Percentiles rank a stretch among this genome's conserved stretches.
Conservation (phyloP, 2,888 invertebrate species). For the Melanargia galathea region DNA sequence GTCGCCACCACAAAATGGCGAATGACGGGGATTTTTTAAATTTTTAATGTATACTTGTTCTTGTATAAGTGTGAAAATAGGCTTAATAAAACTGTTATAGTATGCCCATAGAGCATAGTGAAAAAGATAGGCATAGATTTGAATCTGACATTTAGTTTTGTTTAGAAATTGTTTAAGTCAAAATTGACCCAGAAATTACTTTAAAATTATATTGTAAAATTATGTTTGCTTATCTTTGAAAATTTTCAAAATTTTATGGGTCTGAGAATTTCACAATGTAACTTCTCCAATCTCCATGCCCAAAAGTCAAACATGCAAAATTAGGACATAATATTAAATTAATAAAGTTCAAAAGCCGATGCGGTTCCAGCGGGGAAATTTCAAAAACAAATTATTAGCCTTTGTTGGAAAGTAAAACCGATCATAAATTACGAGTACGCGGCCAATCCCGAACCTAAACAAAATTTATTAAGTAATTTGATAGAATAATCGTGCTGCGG, state of each 20-base stretch:
- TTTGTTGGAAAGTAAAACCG: conserved; percentile 65
- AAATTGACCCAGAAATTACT: no score
- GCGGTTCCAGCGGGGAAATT: conserved; percentile 54
- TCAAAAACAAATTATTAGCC: conserved; percentile 63
- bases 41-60: no score
- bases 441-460: conserved; percentile 61
- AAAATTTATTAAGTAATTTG: conserved; percentile 64
- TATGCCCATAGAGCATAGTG: no score
- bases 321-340: conserved; percentile 56
- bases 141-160: no score
- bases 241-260: conserved; percentile 10
- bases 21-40: no score
- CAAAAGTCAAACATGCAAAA: conserved; percentile 50
- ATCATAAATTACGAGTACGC: conserved; percentile 68
- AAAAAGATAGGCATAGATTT: no score
- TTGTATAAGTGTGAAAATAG: no score
- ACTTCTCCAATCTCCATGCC: conserved; percentile 27
- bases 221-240: no score
- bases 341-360: conserved; percentile 55
- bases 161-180: no score
- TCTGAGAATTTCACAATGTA: conserved; percentile 19
- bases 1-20: no score
- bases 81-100: no score
- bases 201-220: no score
- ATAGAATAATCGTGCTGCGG: conserved; percentile 53